Evolutionary conservation across 1,140 invertebrate species (phyloP), one percentile per base, ranked within the genome.

Genomic region (Harlomillsia oculata): DNA sequence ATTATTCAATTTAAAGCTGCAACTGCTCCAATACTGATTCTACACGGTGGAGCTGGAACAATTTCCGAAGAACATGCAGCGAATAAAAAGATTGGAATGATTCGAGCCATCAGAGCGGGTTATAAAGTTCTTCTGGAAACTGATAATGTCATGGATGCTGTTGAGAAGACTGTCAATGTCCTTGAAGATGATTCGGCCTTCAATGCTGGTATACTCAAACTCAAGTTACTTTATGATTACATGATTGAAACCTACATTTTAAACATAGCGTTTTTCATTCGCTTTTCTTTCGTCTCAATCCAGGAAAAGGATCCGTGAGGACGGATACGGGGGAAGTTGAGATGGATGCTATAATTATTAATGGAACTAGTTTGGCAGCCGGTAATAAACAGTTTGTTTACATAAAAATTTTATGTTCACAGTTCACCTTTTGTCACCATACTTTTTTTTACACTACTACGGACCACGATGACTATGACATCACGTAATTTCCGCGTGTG

Each of bases 111-210:
- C 1, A 72, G 62, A 52, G 69, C 67, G 60, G 82, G 81, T 1
- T 77, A 82, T 65, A 53, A 60, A 32, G 69, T 72, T 45, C 68
- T 87, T 2, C 45, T 72, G 13, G 64, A 69, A 9, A 74, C 74
- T 14, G 78, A 78, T 1, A 77, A 68, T 64, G 77, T 80, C 5
- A 58, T 87, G 9, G 83, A 88, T 71, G 85, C 86, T 23, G 85
- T 88, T 1, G 83, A 87, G 71, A 76, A 76, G 29, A 84, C 87
- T 11, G 78, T 90, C n/a, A 75, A 77, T 21, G 74, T 75, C 44
- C 79, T 92, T 78, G 87, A 92, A 72, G 78, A 84, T 62, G 79
- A 87, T 72, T 80, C 82, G 64, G 76, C 76, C 25, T 90, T 90
- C 67, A 89, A 90, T 78, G 76, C 78, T 58, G 77, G 75, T 74